Conservation (phyloP, 1,140 invertebrate species). For the Myzus persicae region DNA sequence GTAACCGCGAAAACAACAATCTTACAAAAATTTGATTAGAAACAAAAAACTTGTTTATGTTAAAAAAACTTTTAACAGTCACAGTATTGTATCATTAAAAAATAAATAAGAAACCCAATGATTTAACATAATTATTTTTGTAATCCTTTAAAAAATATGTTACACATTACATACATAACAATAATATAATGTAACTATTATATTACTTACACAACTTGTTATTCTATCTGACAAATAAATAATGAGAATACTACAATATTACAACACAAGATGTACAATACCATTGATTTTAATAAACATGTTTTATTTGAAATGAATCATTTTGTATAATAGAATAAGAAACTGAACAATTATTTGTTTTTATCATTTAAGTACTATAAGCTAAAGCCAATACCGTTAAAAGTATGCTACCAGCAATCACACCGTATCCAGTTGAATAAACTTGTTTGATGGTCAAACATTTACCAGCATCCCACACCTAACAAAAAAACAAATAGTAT, state of each 20-base stretch:
- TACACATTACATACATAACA: not conserved
- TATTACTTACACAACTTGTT: not conserved
- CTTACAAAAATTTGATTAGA: too few relatives aligned
- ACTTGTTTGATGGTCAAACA: slow-evolving; percentile 77
- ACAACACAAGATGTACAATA: not conserved
- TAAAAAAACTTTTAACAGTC: not conserved
- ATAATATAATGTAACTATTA: not conserved
- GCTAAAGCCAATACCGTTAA: slow-evolving; percentile 37
- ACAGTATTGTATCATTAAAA: not conserved
- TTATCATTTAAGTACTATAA: not conserved
- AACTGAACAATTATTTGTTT: not conserved
- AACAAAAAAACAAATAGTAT: slow-evolving; percentile 60
- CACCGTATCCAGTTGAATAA: slow-evolving; percentile 74
- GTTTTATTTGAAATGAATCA: not conserved
- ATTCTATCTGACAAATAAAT: not conserved
- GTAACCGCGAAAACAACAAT: too few relatives aligned
- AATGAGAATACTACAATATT: not conserved
- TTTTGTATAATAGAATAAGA: not conserved
- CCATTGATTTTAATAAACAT: not conserved
- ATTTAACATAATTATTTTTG: not conserved
- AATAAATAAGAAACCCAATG: not conserved
- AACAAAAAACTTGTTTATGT: too few relatives aligned
- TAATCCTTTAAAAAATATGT: not conserved
- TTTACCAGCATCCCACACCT: slow-evolving; percentile 75
- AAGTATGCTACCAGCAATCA: slow-evolving; percentile 66